phyloP scores from a whole-genome alignment of 2,113 vertebrate genomes.

The Osmerus eperlanus region DNA sequence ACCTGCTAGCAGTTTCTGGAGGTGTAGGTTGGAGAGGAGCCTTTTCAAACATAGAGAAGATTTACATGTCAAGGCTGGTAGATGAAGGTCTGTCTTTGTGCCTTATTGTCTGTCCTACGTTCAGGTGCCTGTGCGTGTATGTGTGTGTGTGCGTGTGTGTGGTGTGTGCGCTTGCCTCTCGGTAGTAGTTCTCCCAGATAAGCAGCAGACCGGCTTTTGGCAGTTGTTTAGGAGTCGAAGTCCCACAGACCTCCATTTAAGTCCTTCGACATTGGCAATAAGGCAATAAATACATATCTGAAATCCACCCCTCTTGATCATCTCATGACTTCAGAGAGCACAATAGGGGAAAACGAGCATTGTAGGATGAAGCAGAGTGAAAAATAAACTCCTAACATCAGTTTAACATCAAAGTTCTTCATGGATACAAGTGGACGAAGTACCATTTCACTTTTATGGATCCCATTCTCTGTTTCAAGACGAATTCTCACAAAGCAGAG shows the following conservation, averaged over 20 bases:
- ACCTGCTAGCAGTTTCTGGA: constrained; percentile 48
- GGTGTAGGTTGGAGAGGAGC: constrained; percentile 54
- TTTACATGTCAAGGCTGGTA: constrained; percentile 33
- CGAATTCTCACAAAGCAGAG: constrained; percentile 19
- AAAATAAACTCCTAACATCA: constrained; percentile 5
- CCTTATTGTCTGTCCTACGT: constrained; percentile 28
- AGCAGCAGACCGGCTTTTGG: not conserved
- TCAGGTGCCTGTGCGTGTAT: constrained; percentile 9
- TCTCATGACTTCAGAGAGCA: constrained; percentile 7
- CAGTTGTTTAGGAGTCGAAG: not conserved
- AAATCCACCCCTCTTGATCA: constrained; percentile 24
- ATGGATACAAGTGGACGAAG: constrained; percentile 28
- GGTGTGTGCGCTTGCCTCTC: constrained; percentile 15
- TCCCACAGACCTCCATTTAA: constrained; percentile 4
- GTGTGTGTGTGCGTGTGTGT: not conserved
- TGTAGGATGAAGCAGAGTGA: constrained; percentile 14
- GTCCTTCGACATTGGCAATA: constrained; percentile 1
- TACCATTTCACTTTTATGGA: constrained; percentile 43
- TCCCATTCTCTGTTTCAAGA: constrained; percentile 37
- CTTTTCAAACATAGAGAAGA: constrained; percentile 23
- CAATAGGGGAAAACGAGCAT: not conserved
- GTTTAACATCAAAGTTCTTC: constrained; percentile 24
- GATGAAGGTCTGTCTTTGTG: not conserved
- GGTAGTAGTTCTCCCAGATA: constrained; percentile 26
- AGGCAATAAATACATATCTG: constrained; percentile 10